A percentile compares a stretch with the other conserved stretches of the same genome.
phyloP scores from a whole-genome alignment of 1,140 invertebrate species.

The Drosophila navojoa region DNA sequence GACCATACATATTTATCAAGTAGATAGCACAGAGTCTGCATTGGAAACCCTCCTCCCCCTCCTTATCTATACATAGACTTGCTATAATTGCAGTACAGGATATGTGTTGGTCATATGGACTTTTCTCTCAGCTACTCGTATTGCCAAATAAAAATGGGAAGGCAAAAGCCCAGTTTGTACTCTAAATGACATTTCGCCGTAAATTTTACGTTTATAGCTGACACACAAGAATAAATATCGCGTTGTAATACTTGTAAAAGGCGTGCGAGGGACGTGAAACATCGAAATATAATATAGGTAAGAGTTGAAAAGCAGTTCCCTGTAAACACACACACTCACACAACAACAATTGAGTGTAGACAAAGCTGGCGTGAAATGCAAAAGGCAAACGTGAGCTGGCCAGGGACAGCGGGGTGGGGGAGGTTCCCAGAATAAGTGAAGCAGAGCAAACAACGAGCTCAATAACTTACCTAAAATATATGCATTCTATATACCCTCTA shows the following conservation, averaged over 20 bases:
- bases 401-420: background rate
- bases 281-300: slow-evolving; percentile 42
- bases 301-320: slow-evolving; percentile 20
- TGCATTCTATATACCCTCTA: background rate
- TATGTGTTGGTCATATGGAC: background rate
- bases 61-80: background rate
- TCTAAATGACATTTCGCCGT: slow-evolving; percentile 82
- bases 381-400: slow-evolving; percentile 21
- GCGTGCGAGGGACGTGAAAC: slow-evolving; percentile 22
- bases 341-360: slow-evolving; percentile 22
- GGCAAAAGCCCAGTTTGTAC: slow-evolving; percentile 63
- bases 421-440: background rate
- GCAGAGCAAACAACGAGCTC: background rate
- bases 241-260: slow-evolving; percentile 42
- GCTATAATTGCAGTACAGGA: background rate
- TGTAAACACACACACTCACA: slow-evolving; percentile 13
- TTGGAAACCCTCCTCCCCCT: too few species aligned
- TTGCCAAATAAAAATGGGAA: slow-evolving; percentile 5
- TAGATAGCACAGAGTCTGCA: too few species aligned
- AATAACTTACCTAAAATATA: slow-evolving; percentile 1
- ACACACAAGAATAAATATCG: slow-evolving; percentile 80
- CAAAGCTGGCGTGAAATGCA: slow-evolving; percentile 55
- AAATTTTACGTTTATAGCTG: slow-evolving; percentile 82
- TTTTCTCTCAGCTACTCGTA: slow-evolving; percentile 34
- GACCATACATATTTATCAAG: too few species aligned